phyloP scores from a whole-genome alignment of 2,888 invertebrate species.

The Hirtodrosophila trivittata region DNA sequence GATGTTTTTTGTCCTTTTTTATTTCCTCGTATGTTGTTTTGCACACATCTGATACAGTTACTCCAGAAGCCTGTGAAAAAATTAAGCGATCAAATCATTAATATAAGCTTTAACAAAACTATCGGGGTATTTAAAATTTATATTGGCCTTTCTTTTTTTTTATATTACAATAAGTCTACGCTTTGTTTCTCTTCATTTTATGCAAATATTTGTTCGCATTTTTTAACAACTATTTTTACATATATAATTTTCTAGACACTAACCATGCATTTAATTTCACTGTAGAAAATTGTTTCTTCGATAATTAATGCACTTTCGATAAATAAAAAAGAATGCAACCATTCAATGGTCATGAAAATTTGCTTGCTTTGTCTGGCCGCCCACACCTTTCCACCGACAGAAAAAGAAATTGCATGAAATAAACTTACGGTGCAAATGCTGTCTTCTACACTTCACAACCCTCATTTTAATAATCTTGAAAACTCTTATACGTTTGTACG shows the following conservation, averaged over 20 bases:
- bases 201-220: neutral
- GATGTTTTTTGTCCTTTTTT: conserved; percentile 98
- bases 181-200: conserved; percentile 1
- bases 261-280: no score
- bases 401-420: conserved; percentile 1
- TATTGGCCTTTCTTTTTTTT: neutral
- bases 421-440: neutral
- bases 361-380: neutral
- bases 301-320: neutral
- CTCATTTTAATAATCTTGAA: conserved; percentile 1
- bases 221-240: no score
- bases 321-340: neutral
- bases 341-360: neutral
- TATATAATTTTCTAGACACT: no score
- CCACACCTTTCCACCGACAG: neutral
- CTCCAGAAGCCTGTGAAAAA: conserved; percentile 93
- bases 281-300: neutral
- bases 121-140: no score
- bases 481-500: neutral
- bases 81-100: conserved; percentile 3
- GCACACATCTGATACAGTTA: conserved; percentile 97
- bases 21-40: conserved; percentile 98
- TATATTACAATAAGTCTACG: no score
- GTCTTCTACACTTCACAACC: neutral
- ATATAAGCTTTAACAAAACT: no score